Evolutionary conservation across 2,797 vertebrate species (phyloP).

Genomic region (Artibeus lituratus): DNA sequence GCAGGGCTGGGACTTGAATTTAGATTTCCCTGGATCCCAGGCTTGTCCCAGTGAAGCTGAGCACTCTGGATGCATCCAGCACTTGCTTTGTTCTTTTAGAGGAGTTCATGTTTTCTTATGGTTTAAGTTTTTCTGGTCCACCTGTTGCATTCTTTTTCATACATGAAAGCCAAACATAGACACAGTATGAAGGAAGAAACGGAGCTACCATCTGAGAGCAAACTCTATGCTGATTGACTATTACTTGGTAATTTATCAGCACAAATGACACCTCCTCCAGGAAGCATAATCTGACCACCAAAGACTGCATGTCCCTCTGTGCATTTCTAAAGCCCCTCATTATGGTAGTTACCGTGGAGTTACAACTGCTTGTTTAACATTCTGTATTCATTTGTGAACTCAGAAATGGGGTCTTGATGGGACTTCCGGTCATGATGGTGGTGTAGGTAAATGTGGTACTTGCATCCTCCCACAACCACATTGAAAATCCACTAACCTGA

Average conservation of each 20-base stretch:
- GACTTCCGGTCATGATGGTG: neutral
- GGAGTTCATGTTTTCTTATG: neutral
- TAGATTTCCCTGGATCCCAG: neutral
- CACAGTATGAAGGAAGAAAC: neutral
- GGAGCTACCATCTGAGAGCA: neutral
- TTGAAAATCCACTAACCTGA: neutral
- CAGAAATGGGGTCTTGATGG: neutral
- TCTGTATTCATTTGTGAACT: neutral
- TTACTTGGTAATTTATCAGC: neutral
- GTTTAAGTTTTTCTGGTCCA: neutral
- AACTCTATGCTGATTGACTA: neutral
- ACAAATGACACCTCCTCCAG: neutral
- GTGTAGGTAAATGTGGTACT: neutral
- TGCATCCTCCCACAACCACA: neutral
- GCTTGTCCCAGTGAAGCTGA: neutral
- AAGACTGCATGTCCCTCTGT: neutral
- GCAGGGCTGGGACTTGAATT: neutral
- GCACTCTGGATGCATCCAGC: neutral
- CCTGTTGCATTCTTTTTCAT: neutral
- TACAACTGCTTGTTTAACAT: neutral
- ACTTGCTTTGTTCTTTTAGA: neutral
- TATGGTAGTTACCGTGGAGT: neutral
- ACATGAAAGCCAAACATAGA: neutral
- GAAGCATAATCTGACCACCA: neutral
- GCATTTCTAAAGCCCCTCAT: neutral